Base-by-base conservation (phyloP, 92 coral and sea anemone species). In the Porites lobata region DNA sequence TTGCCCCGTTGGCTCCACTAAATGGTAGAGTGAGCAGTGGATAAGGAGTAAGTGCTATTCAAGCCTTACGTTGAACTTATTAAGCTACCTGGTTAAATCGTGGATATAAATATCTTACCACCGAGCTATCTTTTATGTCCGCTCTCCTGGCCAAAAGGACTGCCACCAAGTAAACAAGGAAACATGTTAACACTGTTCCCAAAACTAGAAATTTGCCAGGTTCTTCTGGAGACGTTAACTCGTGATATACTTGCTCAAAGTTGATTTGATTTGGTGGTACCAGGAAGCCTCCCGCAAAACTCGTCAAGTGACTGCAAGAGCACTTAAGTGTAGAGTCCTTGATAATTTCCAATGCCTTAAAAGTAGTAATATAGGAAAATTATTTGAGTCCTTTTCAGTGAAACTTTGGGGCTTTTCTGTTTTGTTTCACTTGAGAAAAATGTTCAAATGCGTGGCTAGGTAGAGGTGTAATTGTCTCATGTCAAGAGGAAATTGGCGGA, bases 201-300 rank as follows among this genome's bases (percentile, higher is more conserved):
- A 95, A 76, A 50, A 95, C 98, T 8, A 90, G 89, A 57, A 92
- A 94, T 87, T 93, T 93, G 32, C 71, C 71, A 20, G 20, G 12
- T 22, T 66, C 71, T 8, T 66, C 71, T 9, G 71, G 18, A 63
- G 32, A 20, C 24, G 13, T 29, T 2, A 71, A 22, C 76, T 71
- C 57, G 12, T 14, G 2, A 32, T 32, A 71, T 7, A 71, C 76
- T 71, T 71, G 38, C 53, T 32, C 54, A 13, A 71, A 29, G 15
- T 47, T 32, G 21, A 71, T 17, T 11, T 71, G 9, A 71, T 71
- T 71, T 71, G 76, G 74, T 12, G 74, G 52, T 38, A 26, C 53
- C 53, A 69, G 74, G 22, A n/a, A 66, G 17, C 67, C 67, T 0
- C 67, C 67, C 7, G 67, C 67, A n/a, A 63, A 63, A 9, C 19